These are phyloP conservation scores for Pandemis cinnamomeana DNA, from an alignment of 2,888 invertebrate genomes.

Conservation along the genomic window DNA sequence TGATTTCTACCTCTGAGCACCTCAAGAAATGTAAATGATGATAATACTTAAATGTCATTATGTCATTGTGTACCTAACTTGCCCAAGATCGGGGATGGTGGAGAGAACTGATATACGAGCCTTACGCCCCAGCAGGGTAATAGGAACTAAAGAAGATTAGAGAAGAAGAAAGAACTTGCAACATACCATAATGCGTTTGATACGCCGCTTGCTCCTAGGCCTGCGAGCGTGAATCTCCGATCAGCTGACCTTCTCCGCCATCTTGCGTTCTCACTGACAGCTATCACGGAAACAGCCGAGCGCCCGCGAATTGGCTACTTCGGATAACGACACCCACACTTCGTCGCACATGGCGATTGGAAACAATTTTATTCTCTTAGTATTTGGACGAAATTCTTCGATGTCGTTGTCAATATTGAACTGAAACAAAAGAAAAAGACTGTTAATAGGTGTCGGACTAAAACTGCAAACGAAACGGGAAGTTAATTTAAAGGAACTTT, in stretches of 20 bases:
- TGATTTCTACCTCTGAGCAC: no score
- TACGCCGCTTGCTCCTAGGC: conserved; percentile 71
- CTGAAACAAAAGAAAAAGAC: conserved; percentile 43
- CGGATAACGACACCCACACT: conserved; percentile 44
- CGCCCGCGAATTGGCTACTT: conserved; percentile 46
- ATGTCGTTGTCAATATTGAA: conserved; percentile 10
- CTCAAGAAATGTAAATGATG: no score
- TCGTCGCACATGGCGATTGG: conserved; percentile 57
- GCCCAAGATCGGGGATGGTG: no score
- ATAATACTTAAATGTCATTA: no score
- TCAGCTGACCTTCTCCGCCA: conserved; percentile 83
- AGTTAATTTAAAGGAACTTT: no score
- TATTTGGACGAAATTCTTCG: conserved; percentile 35
- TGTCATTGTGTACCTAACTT: no score
- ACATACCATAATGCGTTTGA: conserved; percentile 80
- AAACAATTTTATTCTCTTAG: neutral
- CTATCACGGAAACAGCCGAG: conserved; percentile 57
- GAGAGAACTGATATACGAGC: no score
- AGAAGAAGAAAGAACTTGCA: neutral
- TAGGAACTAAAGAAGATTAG: no score
- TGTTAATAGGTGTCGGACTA: neutral
- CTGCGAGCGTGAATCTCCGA: conserved; percentile 73
- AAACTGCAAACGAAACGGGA: no score
- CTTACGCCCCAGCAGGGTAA: no score
- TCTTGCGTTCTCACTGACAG: conserved; percentile 70